Percentiles rank a stretch among this genome's conserved stretches.
phyloP scores from a whole-genome alignment of 2,113 vertebrate species.

The Tichodroma muraria region DNA sequence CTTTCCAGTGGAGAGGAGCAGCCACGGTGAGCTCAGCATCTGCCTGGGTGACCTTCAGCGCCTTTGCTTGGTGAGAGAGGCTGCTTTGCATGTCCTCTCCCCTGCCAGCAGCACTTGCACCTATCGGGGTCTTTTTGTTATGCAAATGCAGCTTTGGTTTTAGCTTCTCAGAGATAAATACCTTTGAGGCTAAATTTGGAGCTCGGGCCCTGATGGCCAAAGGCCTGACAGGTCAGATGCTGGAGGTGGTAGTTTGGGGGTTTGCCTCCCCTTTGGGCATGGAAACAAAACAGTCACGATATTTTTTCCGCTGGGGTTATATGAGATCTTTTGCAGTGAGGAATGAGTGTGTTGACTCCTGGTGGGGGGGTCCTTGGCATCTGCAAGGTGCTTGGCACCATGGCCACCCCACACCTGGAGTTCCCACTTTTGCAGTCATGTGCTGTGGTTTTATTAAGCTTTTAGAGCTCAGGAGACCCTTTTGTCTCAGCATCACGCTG shows the following conservation, averaged over 20 bases:
- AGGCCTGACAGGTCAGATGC: neutral
- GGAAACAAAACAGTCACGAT: neutral
- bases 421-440: neutral
- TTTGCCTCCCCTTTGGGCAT: neutral
- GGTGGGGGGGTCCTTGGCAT: neutral
- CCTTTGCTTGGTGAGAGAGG: neutral
- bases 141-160: conserved; percentile 28
- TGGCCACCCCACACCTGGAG: accelerated
- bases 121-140: neutral
- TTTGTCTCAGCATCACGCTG: accelerated
- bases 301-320: neutral
- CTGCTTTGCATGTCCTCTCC: neutral
- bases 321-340: accelerated
- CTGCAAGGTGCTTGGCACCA: too few relatives aligned
- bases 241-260: neutral
- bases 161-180: neutral
- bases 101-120: neutral
- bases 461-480: neutral
- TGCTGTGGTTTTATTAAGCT: neutral
- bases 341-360: accelerated
- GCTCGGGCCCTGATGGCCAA: neutral
- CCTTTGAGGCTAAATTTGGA: neutral
- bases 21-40: neutral
- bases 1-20: neutral
- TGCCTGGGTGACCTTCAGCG: neutral